These are phyloP conservation scores for Shinisaurus crocodilurus DNA, from an alignment of 2,113 vertebrate genomes.

Conservation along the genomic window DNA sequence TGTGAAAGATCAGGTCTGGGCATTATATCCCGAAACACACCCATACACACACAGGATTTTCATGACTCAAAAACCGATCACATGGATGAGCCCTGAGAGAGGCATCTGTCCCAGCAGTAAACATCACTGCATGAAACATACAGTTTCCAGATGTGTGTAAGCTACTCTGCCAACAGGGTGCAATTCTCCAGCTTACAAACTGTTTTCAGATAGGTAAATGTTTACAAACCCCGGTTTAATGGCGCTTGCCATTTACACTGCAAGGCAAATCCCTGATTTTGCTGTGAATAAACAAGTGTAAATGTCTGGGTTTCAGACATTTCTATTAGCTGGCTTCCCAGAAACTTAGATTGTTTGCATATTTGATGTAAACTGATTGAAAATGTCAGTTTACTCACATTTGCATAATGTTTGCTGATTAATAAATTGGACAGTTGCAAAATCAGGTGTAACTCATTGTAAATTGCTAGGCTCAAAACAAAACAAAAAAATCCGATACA, in stretches of 20 bases:
- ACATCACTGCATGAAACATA: neutral
- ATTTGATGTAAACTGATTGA: conserved; percentile 68
- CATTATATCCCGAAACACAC: neutral
- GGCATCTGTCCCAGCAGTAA: conserved; percentile 10
- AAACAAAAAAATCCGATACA: conserved; percentile 42
- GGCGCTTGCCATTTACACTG: conserved; percentile 59
- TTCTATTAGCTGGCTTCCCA: conserved; percentile 62
- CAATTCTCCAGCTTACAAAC: conserved; percentile 12
- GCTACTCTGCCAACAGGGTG: neutral
- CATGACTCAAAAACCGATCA: neutral
- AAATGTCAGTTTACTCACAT: conserved; percentile 71
- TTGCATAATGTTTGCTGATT: conserved; percentile 76
- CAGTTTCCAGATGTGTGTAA: neutral
- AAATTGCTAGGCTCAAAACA: conserved; percentile 56
- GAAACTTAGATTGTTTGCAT: conserved; percentile 49
- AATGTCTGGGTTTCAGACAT: conserved; percentile 60
- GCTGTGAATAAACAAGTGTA: neutral
- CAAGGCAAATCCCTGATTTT: conserved; percentile 44
- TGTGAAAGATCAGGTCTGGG: neutral
- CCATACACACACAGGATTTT: neutral
- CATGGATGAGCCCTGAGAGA: conserved; percentile 1
- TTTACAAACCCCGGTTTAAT: conserved; percentile 48
- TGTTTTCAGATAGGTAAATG: conserved; percentile 38
- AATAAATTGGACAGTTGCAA: conserved; percentile 74
- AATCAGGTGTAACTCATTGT: conserved; percentile 60